phyloP scores from a whole-genome alignment of 2,113 vertebrate species.

The Crypturellus undulatus region DNA sequence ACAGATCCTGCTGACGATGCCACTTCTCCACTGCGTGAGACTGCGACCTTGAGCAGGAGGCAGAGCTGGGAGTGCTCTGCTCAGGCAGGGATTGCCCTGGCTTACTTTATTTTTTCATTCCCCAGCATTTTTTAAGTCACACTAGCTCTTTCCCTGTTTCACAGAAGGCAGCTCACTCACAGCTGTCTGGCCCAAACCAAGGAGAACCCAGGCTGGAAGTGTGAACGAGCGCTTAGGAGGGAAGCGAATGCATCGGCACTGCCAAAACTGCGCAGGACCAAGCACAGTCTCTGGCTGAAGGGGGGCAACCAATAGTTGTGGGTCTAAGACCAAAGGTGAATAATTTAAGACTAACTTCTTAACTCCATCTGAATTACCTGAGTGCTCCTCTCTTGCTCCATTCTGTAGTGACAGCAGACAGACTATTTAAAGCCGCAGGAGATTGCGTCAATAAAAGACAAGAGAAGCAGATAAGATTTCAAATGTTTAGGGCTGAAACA shows the following conservation, averaged over 20 bases:
- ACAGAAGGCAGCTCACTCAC: background rate
- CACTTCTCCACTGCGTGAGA: background rate
- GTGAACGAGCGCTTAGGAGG: background rate
- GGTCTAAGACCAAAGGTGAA: background rate
- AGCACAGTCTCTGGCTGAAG: background rate
- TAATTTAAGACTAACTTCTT: background rate
- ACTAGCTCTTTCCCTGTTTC: background rate
- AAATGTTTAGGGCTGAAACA: background rate
- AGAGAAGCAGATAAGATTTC: background rate
- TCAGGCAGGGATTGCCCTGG: background rate
- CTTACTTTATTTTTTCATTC: background rate
- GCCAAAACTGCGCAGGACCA: background rate
- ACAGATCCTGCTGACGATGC: background rate
- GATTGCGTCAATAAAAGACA: background rate
- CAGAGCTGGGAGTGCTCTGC: background rate
- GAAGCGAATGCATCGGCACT: background rate
- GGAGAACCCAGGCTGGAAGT: rapidly evolving
- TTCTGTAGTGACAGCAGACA: background rate
- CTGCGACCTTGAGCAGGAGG: background rate
- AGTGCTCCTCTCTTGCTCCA: background rate
- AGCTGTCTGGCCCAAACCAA: background rate
- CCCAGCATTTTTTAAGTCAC: background rate
- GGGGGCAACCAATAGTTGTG: background rate
- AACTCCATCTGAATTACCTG: background rate
- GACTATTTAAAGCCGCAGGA: background rate